Base-by-base conservation (phyloP, 2,113 vertebrate species). In the Cathartes aura region DNA sequence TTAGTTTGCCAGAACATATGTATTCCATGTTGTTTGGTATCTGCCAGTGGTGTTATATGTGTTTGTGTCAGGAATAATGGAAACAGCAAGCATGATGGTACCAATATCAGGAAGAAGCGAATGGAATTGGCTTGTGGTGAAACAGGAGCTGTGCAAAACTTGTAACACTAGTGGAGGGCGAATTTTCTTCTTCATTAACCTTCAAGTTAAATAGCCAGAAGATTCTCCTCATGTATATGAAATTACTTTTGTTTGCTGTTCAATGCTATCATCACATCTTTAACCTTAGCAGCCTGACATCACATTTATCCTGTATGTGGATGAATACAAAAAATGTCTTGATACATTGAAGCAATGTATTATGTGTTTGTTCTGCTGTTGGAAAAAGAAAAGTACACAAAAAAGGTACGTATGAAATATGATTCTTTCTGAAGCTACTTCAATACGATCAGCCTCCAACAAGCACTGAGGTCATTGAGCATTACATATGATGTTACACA, bases 101-200 rank as follows among this genome's bases (percentile, higher is more conserved):
- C 22, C 62, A 47, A 52, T 82, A 87, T 23, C 6, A 89, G 14
- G 60, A 96, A 85, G 29, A 55, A 68, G 34, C 18, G 36, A 66
- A 91, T 58, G 15, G 45, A 82, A 89, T 82, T 70, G 4, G 5
- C 22, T 94, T 60, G 34, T 62, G 8, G 14, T 63, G 34, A 92
- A 59, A 82, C 4, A 21, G 74, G 48, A 93, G 34, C 15, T 63
- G 43, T 92, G 50, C 30, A 74, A 82, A 93, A 86, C 43, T 70
- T 72, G 8, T n/a, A 78, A 58, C 62, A 50, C 20, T 53, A 63
- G 47, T 23, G 15, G 53, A 91, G 43, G 10, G 23, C 9, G 19
- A 93, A 84, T 52, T 87, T 82, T 94, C 29, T 47, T 47, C 55
- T 87, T 95, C 78, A 52, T 90, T 87, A 94, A 76, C 22, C 27